A percentile compares a stretch with the other conserved stretches of the same genome.
Evolutionary conservation across 1,140 invertebrate species (phyloP).

Genomic region (Palaemon carinicauda): DNA sequence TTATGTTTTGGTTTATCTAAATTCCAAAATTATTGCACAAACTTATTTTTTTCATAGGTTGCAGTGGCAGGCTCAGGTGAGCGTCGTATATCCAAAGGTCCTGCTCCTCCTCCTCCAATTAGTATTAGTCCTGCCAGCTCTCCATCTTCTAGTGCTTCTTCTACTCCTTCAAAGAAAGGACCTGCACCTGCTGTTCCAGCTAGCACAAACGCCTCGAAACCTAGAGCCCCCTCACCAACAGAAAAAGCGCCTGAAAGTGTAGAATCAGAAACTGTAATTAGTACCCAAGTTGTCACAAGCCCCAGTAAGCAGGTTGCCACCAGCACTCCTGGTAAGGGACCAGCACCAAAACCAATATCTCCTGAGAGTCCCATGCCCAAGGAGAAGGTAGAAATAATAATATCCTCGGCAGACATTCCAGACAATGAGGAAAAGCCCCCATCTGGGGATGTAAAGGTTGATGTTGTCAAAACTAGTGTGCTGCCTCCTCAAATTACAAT

Average conservation of each 20-base stretch:
- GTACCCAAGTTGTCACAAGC: background rate
- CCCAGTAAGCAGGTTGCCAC: conserved; percentile 23
- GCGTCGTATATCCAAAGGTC: conserved; percentile 53
- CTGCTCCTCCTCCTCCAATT: conserved; percentile 57
- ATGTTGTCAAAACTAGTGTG: background rate
- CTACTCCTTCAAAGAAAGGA: conserved; percentile 56
- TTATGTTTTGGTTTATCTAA: background rate
- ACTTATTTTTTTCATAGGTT: conserved; percentile 10
- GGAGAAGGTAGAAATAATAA: background rate
- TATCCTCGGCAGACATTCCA: conserved; percentile 26
- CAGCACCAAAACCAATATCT: conserved; percentile 23
- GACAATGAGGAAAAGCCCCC: conserved; percentile 13
- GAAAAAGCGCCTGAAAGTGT: conserved; percentile 12
- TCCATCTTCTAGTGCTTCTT: conserved; percentile 43
- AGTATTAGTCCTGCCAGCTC: conserved; percentile 28
- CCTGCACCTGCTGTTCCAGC: conserved; percentile 57
- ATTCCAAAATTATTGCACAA: background rate
- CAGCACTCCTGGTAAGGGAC: conserved; percentile 29
- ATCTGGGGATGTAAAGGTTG: conserved; percentile 11
- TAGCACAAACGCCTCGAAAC: conserved; percentile 48
- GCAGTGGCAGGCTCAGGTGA: conserved; percentile 45
- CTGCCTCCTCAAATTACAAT: background rate
- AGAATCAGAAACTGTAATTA: conserved; percentile 35
- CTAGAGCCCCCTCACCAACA: conserved; percentile 44
- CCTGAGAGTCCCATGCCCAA: conserved; percentile 28